Base-by-base conservation (phyloP, 2,888 invertebrate species). In the Nomada fabriciana region DNA sequence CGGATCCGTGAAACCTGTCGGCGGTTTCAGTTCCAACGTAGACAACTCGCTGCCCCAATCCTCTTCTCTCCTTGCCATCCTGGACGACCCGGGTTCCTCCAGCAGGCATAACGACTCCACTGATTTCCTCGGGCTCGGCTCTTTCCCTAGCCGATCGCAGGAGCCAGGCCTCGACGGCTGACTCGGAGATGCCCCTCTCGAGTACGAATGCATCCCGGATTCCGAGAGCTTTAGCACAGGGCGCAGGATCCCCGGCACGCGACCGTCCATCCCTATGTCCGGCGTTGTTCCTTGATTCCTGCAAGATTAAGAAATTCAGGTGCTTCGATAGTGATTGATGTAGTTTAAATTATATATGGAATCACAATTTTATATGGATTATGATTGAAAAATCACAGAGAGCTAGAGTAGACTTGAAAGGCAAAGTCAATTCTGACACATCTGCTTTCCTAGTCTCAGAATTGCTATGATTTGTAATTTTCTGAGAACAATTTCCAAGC, bases 21-120 rank as follows among this genome's bases (percentile, higher is more conserved):
- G 95, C 69, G 95, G 95, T 80, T 94, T 94, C 75, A 95, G 94
- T 82, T 93, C 93, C 75, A 93, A 89, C 23, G 93, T 92, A 64
- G 93, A 92, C 75, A 93, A 86, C 85, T 92, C 93, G 89, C 86
- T 92, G 88, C 91, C 91, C 92, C 93, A 93, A 69, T 92, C 91
- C 59, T 90, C 91, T 72, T 87, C 83, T 69, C 90, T 89, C 76
- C 90, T 88, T 73, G 83, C 84, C 85, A 87, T 89, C 68, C 89
- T 82, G 74, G 84, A 88, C 68, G 89, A 83, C 74, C 87, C 86
- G 57, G 88, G 85, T 70, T 91, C 93, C 80, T 89, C 91, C 70
- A 92, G 84, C 55, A 91, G 88, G 78, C 91, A 92, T 20, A 93
- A 86, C 53, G 93, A 92, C 76, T 93, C 93, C 87, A 91, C 87